phyloP scores from a whole-genome alignment of 2,797 vertebrate species.

The Takifugu ocellatus region DNA sequence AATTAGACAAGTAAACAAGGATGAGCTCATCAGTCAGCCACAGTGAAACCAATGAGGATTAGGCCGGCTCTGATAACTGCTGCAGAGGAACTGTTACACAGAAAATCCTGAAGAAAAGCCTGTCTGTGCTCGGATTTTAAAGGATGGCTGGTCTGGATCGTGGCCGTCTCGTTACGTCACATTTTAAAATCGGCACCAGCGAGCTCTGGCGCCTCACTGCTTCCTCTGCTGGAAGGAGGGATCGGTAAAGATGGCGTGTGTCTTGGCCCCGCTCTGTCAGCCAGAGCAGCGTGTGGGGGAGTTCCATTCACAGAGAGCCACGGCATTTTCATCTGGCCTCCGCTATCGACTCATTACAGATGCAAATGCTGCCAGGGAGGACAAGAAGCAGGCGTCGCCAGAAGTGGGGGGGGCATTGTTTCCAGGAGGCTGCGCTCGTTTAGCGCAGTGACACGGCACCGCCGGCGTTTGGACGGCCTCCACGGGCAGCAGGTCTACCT shows the following conservation, averaged over 20 bases:
- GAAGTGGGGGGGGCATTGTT: conserved; percentile 64
- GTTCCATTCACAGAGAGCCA: conserved; percentile 66
- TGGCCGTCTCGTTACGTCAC: conserved; percentile 28
- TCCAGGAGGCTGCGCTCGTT: conserved; percentile 55
- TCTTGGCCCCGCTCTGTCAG: conserved; percentile 63
- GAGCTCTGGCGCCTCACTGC: conserved; percentile 26
- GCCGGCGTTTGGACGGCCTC: conserved; percentile 64
- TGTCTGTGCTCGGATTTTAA: conserved; percentile 6
- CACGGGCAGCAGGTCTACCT: conserved; percentile 67
- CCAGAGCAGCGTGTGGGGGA: conserved; percentile 71
- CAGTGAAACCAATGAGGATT: conserved; percentile 46
- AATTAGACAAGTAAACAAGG: conserved; percentile 62
- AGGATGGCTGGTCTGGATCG: conserved; percentile 4
- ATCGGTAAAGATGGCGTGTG: conserved; percentile 52
- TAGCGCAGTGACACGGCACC: conserved; percentile 55
- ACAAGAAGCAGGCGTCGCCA: conserved; percentile 38
- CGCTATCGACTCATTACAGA: conserved; percentile 76
- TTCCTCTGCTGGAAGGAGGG: conserved; percentile 54
- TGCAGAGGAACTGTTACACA: not conserved
- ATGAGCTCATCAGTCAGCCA: conserved; percentile 57
- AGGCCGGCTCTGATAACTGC: conserved; percentile 20
- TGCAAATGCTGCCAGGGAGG: conserved; percentile 62
- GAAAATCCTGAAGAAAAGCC: conserved; percentile 6
- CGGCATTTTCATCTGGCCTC: conserved; percentile 67
- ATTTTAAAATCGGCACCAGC: conserved; percentile 42